Evolutionary conservation across 2,888 invertebrate genomes (phyloP), one percentile per base, ranked within the genome.

Genomic region (Agrotis clavis): DNA sequence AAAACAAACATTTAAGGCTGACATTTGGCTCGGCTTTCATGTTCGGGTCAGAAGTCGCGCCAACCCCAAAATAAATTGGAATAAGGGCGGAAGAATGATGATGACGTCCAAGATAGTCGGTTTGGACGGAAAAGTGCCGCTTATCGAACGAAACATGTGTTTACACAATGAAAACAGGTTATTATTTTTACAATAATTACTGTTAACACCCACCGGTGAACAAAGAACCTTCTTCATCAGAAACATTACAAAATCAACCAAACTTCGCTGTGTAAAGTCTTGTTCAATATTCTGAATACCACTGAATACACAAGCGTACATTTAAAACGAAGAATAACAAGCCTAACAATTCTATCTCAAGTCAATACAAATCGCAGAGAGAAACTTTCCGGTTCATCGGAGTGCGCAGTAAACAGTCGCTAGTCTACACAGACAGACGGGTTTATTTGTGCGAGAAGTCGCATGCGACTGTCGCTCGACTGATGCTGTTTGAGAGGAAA

Each of bases 331-430:
- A 19, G 21, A 4, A 61, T 19, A 51, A 47, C 48, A 47, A 54
- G 47, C n/a, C 48, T 62, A 47, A 51, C 60, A 62, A 62, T 60
- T 74, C 74, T 7, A 50, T n/a, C 41, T 61, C 14, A 35, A 60
- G 66, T 68, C 69, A 56, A 77, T 73, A 67, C 48, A 56, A 84
- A 77, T 74, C 61, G 62, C 59, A 67, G 59, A 61, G 60, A 67
- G 71, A 74, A 79, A 74, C 66, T 71, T 84, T 79, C 79, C 72
- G 45, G 70, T 72, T 82, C 71, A 79, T 25, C 71, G 77, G 74
- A 70, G 68, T 74, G 80, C 70, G 77, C 82, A 73, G 71, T 62
- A 74, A 79, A 74, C 75, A 71, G 63, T 64, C 54, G 66, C 68
- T 54, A 35, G 64, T 77, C 77, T 77, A 47, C 61, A 53, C 62